These are phyloP conservation scores for Amphipoea lucens DNA, from an alignment of 2,888 invertebrate species.

Conservation along the genomic window DNA sequence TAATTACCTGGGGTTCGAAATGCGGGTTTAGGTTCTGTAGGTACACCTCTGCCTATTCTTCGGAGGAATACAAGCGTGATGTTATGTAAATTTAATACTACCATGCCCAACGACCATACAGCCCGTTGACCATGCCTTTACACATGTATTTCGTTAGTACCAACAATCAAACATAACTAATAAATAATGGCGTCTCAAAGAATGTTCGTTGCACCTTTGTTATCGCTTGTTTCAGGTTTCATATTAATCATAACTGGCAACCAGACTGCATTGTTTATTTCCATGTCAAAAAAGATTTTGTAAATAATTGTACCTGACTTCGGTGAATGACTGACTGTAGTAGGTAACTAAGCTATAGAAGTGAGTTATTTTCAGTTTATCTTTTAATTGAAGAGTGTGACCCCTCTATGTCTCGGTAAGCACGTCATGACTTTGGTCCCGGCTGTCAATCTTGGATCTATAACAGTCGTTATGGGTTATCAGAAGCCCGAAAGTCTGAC, in stretches of 20 bases:
- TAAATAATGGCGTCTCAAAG: conserved; percentile 18
- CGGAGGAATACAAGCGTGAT: not conserved
- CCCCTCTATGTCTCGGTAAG: not conserved
- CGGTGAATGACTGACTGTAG: not conserved
- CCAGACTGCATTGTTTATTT: conserved; percentile 34
- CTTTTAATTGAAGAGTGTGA: not conserved
- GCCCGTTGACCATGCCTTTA: too few relatives aligned
- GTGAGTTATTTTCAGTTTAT: conserved; percentile 2
- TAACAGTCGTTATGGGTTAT: not conserved
- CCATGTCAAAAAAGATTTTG: conserved; percentile 2
- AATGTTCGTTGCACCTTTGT: conserved; percentile 40
- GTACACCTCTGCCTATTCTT: not conserved
- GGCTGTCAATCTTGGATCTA: not conserved
- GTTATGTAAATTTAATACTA: not conserved
- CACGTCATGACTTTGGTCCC: not conserved
- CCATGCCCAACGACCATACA: too few relatives aligned
- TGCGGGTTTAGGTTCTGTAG: not conserved
- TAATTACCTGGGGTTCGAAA: not conserved
- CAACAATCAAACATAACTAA: conserved; percentile 6
- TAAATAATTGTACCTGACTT: not conserved
- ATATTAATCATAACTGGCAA: conserved; percentile 28
- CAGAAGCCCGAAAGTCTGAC: not conserved
- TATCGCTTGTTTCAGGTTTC: conserved; percentile 52
- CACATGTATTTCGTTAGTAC: not conserved
- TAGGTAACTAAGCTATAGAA: not conserved